These are phyloP conservation scores for Hippoglossus hippoglossus DNA, from an alignment of 2,797 vertebrate genomes.

Conservation along the genomic window DNA sequence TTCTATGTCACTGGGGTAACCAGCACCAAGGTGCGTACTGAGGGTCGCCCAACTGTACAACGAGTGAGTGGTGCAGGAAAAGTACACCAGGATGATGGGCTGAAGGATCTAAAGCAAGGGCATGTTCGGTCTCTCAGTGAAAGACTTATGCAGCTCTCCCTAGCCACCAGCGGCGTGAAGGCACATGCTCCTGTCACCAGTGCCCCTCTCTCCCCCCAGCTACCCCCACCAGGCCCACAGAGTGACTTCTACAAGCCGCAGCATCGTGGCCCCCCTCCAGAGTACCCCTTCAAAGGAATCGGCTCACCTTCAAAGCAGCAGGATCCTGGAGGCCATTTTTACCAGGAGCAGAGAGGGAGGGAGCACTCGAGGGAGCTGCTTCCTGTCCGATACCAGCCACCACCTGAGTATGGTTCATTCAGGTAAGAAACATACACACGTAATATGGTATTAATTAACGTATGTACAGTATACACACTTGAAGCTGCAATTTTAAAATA, in stretches of 20 bases:
- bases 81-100: constrained; percentile 96
- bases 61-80: constrained; percentile 89
- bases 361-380: constrained; percentile 91
- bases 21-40: constrained; percentile 88
- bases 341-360: constrained; percentile 89
- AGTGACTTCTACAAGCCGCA: constrained; percentile 93
- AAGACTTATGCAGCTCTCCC: constrained; percentile 96
- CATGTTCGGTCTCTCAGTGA: constrained; percentile 97
- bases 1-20: constrained; percentile 95
- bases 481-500: neutral
- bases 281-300: constrained; percentile 94
- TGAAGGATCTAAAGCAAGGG: constrained; percentile 98
- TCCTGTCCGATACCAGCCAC: constrained; percentile 95
- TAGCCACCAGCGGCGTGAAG: constrained; percentile 96
- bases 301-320: constrained; percentile 88
- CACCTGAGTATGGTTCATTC: constrained; percentile 96
- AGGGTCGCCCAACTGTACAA: constrained; percentile 93
- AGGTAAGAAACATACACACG: constrained; percentile 84
- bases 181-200: constrained; percentile 94
- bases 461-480: neutral
- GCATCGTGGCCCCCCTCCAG: constrained; percentile 94
- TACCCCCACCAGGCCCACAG: constrained; percentile 84
- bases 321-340: constrained; percentile 88
- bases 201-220: constrained; percentile 89
- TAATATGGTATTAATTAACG: neutral